Base-by-base conservation (phyloP, 2,888 invertebrate genomes). In the Neocrepidodera transversa region DNA sequence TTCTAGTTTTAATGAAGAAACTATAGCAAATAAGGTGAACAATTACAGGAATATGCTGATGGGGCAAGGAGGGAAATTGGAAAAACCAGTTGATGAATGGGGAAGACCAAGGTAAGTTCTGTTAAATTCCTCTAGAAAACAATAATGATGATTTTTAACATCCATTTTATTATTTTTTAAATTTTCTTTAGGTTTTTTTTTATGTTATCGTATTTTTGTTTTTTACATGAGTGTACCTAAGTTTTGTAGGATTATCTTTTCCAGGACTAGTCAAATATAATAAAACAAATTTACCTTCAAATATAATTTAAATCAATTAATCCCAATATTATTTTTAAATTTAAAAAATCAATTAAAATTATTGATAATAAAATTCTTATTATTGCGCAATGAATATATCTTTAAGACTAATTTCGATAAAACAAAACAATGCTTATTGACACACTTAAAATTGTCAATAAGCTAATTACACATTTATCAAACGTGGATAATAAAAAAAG, bases 21-120 rank as follows among this genome's bases (percentile, higher is more conserved):
- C 95, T 77, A 92, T 97, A 64, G 88, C 89, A 68, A 85, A 86
- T 73, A 93, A 95, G 76, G 93, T 98, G 66, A 87, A 90, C 58
- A 89, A 91, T 52, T 97, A 93, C 82, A 85, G 97, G 58, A 87
- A 87, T 72, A 91, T 94, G 85, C 83, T 97, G 73, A 87, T 92
- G 79, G 88, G 92, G 78, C 86, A 84, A 76, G 78, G 79, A 18
- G 71, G 71, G 38, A 81, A 82, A 71, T 76, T 84, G 67, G 80
- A 89, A 73, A 82, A 87, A 72, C 83, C 87, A 42, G 83, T 85
- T 71, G 93, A 95, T 83, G 92, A 93, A 80, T 91, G 90, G 81
- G 95, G 95, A 52, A 86, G 95, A 79, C 86, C 93, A 74, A 84
- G 86, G 89, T 90, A 80, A 86, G 87, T 85, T 47, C n/a, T n/a